phyloP scores from a whole-genome alignment of 2,888 invertebrate genomes.

The Teleogryllus oceanicus region DNA sequence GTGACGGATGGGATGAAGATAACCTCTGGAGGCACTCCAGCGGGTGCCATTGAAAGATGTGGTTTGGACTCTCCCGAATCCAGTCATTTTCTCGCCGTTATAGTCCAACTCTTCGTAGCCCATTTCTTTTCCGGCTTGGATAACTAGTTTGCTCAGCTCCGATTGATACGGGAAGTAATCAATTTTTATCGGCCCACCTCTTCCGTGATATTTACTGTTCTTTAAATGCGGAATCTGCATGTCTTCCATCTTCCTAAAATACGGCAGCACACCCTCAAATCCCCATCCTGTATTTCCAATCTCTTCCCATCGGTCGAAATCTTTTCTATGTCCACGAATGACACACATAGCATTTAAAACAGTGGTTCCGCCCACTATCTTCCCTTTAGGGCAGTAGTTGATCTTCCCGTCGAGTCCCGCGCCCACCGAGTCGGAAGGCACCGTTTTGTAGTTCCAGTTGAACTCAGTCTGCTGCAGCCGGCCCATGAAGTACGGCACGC shows the following conservation, averaged over 20 bases:
- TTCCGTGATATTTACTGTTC: not conserved
- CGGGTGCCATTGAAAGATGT: slow-evolving; percentile 56
- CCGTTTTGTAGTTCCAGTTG: slow-evolving; percentile 18
- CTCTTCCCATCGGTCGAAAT: slow-evolving; percentile 31
- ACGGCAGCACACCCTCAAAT: too few species aligned
- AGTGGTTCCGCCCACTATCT: not conserved
- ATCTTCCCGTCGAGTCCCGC: not conserved
- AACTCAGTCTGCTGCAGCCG: not conserved
- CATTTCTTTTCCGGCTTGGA: slow-evolving; percentile 58
- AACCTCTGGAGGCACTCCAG: slow-evolving; percentile 57
- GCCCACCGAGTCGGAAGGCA: not conserved
- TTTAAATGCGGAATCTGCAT: slow-evolving; percentile 34
- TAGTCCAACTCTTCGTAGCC: slow-evolving; percentile 61
- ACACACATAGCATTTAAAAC: slow-evolving; percentile 60
- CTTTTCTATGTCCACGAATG: slow-evolving; percentile 40
- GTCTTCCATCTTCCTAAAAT: too few species aligned
- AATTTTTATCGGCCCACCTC: not conserved
- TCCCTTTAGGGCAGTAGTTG: not conserved
- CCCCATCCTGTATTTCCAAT: too few species aligned
- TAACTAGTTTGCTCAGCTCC: slow-evolving; percentile 66
- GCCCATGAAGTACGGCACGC: not conserved
- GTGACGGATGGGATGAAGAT: slow-evolving; percentile 53
- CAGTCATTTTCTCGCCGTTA: slow-evolving; percentile 60
- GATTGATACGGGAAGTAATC: slow-evolving; percentile 71
- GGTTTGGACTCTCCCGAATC: slow-evolving; percentile 64